Conservation (phyloP, 2,113 vertebrate species). For the Platichthys stellatus region DNA sequence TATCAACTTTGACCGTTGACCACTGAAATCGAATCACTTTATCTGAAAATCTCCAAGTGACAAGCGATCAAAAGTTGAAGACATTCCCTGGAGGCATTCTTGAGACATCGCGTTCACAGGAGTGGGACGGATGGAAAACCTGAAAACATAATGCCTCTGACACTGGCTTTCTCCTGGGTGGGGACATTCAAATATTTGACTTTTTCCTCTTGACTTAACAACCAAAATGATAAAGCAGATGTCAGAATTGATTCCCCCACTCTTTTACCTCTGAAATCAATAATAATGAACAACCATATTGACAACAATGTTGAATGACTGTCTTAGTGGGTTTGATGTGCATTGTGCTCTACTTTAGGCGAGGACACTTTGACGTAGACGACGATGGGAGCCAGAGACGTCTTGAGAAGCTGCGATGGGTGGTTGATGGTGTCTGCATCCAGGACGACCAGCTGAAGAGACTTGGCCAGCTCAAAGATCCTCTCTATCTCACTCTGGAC, state of each 20-base stretch:
- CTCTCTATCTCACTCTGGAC: constrained; percentile 97
- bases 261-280: neutral
- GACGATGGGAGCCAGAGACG: constrained; percentile 94
- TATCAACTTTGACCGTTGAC: too few species aligned
- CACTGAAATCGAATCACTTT: too few species aligned
- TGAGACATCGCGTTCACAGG: too few species aligned
- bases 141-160: too few species aligned
- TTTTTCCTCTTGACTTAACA: too few species aligned
- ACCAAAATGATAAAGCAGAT: neutral
- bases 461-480: constrained; percentile 97
- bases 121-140: too few species aligned
- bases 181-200: too few species aligned
- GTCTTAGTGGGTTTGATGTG: neutral
- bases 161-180: too few species aligned
- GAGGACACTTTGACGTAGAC: constrained; percentile 98
- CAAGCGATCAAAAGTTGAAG: too few species aligned
- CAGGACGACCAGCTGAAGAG: constrained; percentile 93
- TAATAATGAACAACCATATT: neutral
- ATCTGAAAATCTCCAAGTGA: too few species aligned
- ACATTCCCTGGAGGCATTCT: too few species aligned
- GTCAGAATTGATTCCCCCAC: neutral
- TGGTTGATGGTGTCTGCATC: constrained; percentile 99
- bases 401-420: constrained; percentile 95
- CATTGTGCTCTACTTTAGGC: constrained; percentile 86
- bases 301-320: neutral